Conservation (phyloP, 2,888 invertebrate genomes). For the Pollenia griseotomentosa region DNA sequence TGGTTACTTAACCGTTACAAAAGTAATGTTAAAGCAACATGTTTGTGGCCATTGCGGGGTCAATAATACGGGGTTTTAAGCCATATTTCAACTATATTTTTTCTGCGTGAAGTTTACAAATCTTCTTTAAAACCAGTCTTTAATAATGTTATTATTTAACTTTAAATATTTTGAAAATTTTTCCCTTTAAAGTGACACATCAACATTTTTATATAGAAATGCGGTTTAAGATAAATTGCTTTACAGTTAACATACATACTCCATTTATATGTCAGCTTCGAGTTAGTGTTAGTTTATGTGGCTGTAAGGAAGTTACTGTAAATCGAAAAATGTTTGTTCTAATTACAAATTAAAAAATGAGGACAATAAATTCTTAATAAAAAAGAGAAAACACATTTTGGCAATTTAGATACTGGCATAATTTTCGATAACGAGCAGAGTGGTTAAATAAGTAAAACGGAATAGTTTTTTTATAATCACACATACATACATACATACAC, state of each 20-base stretch:
- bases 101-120: too few relatives aligned
- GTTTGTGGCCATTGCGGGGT: too few relatives aligned
- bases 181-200: too few relatives aligned
- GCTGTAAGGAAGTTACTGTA: neutral
- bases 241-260: neutral
- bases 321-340: conserved; percentile 32
- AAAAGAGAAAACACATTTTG: conserved; percentile 44
- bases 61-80: too few relatives aligned
- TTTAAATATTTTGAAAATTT: too few relatives aligned
- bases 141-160: too few relatives aligned
- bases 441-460: conserved; percentile 49
- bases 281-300: neutral
- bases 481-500: neutral
- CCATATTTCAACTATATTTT: too few relatives aligned
- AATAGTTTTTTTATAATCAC: conserved; percentile 26
- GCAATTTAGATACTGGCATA: conserved; percentile 46
- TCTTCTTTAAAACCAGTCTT: too few relatives aligned
- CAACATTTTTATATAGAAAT: neutral
- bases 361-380: conserved; percentile 19
- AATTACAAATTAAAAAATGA: conserved; percentile 60
- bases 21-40: too few relatives aligned
- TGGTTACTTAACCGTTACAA: too few relatives aligned
- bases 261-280: neutral
- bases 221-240: conserved; percentile 1
- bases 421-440: conserved; percentile 50